Base-by-base conservation (phyloP, 2,113 vertebrate species). In the Coptodon rendalli region DNA sequence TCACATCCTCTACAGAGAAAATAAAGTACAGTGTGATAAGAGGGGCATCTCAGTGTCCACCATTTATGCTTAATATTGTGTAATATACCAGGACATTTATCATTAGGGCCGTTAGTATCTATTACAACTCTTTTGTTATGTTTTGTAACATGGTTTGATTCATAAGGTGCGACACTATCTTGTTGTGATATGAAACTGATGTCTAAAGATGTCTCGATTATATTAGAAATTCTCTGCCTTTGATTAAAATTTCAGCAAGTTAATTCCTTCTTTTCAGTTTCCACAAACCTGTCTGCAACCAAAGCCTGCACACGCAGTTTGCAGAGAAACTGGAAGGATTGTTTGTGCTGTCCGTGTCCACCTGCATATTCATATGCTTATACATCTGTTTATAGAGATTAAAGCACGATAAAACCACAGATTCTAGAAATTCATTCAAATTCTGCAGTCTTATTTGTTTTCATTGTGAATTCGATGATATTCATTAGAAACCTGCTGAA, bases 331-430 rank as follows among this genome's bases (percentile, higher is more conserved):
- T 8, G 24, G 24, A 57, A 27, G 8, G 54, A 8, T 2, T 36
- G 27, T 31, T 61, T 17, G 57, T 34, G 29, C 29, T 38, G 19
- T 66, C 19, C 0, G 6, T 66, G 34, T 22, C 38, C 66, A 16
- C 0, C 5, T 27, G 24, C 24, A 0, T 9, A 48, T 29, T 10
- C 22, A 11, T 6, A 17, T 13, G 34, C 19, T 7, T 7, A 68
- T 10, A 11, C 24, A 48, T 3, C 22, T 48, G 40, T 29, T 76
- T 48, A 29, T 50, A 31, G 43, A 78, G 24, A 50, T 12, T 1
- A 78, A 29, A 50, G 43, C 52, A 22, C 5, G 2, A 11, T 22
- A 22, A 11, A 54, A 9, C 48, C 48, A 50, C 19, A 7, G 38
- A 73, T 27, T 45, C 38, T 27, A 73, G 38, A 27, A 45, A 45